These are phyloP conservation scores for Polyommatus iphigenia DNA, from an alignment of 2,888 invertebrate species.

Conservation along the genomic window DNA sequence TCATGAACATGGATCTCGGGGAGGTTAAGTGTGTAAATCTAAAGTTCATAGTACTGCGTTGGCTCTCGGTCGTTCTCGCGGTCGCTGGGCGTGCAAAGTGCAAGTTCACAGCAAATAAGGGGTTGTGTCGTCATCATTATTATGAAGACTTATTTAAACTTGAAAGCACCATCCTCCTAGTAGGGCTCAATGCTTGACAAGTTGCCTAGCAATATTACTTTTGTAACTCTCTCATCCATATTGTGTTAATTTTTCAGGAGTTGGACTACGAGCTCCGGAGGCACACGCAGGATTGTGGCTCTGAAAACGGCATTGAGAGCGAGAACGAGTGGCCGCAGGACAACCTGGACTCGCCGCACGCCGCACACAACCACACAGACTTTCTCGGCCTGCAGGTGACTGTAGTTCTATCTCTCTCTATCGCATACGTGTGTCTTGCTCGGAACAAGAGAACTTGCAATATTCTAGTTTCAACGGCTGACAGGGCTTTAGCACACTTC, in stretches of 20 bases:
- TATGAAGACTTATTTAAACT: too few relatives aligned
- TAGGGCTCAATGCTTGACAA: too few relatives aligned
- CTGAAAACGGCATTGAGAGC: constrained; percentile 78
- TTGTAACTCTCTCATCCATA: neutral
- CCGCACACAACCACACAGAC: constrained; percentile 78
- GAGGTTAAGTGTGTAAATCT: too few relatives aligned
- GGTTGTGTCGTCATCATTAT: too few relatives aligned
- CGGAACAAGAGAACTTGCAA: neutral
- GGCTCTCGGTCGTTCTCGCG: too few relatives aligned
- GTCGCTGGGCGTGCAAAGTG: too few relatives aligned
- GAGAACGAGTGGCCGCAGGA: constrained; percentile 60
- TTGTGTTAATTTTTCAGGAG: constrained; percentile 69
- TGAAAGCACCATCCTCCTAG: too few relatives aligned
- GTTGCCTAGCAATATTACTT: neutral
- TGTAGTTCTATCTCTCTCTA: neutral
- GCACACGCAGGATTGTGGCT: constrained; percentile 80
- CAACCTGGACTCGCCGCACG: constrained; percentile 79
- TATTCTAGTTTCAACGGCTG: too few relatives aligned
- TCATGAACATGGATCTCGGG: too few relatives aligned
- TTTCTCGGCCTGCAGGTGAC: constrained; percentile 64
- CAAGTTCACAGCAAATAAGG: too few relatives aligned
- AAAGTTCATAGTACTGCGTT: too few relatives aligned
- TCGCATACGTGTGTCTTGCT: neutral
- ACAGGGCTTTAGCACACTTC: too few relatives aligned
- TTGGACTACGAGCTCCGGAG: constrained; percentile 89